Base-by-base conservation (phyloP, 2,797 vertebrate species). In the Tiaroga cobitis region DNA sequence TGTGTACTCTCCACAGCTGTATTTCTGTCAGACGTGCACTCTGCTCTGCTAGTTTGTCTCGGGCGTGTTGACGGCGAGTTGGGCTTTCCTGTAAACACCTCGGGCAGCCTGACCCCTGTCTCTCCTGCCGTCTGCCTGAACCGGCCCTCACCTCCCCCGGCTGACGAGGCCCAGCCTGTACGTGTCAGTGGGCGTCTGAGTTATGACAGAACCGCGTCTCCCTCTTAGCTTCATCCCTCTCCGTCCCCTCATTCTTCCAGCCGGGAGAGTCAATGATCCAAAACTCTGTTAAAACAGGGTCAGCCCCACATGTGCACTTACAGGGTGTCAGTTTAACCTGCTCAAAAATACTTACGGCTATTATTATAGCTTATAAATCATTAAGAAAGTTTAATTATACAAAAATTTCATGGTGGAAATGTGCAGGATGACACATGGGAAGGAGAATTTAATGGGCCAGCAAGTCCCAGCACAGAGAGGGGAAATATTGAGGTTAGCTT, bases 321-420 rank as follows among this genome's bases (percentile, higher is more conserved):
- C 92, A 95, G 93, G 91, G 89, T 93, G 94, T 95, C 94, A 94
- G 92, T 95, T 95, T 95, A 95, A 96, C 95, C 95, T 94, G 94
- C 93, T 94, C 94, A 91, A 90, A 94, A 95, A 95, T 94, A 96
- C 95, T 95, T 93, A 93, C 81, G 92, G 93, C 94, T 95, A 95
- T 95, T 96, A 95, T 95, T 95, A 93, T 95, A 94, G 93, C 95
- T 94, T 95, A 95, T 96, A 96, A 95, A 96, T 96, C 95, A 96
- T 96, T 95, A 96, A 95, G 95, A 95, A 96, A 94, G 93, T 95
- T 95, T 95, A 95, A 96, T 96, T 96, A 96, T 95, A 94, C 90
- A 81, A 92, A 94, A 90, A 94, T 95, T 90, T 89, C 93, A 94
- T 92, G 93, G 95, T 93, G 94, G 93, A 96, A 95, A 93, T 93